Conservation (phyloP, 2,888 invertebrate species). For the Phalera bucephala region DNA sequence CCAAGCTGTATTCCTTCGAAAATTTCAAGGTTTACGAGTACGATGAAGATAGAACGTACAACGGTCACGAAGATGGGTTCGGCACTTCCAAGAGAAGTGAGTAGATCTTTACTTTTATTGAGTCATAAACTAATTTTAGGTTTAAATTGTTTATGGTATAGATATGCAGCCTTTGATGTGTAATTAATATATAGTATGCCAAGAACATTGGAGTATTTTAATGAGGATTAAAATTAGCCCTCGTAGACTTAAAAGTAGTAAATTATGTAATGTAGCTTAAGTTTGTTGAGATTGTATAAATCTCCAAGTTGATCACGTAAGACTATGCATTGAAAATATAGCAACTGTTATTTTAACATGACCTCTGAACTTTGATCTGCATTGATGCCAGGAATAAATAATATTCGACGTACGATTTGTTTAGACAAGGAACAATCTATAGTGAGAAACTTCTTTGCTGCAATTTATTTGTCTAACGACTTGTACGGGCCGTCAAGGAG, state of each 20-base stretch:
- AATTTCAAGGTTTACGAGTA: constrained; percentile 80
- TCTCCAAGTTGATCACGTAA: not conserved
- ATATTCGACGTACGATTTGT: not conserved
- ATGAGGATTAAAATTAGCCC: too few species aligned
- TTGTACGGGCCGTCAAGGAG: not conserved
- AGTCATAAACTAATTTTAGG: constrained; percentile 38
- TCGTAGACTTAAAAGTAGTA: too few species aligned
- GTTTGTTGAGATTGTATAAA: constrained; percentile 3
- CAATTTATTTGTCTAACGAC: not conserved
- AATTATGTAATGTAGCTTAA: too few species aligned
- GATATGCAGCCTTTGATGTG: constrained; percentile 26
- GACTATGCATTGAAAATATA: too few species aligned
- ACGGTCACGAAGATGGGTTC: constrained; percentile 71
- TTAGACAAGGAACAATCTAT: too few species aligned
- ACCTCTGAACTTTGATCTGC: not conserved
- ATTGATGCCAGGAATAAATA: not conserved
- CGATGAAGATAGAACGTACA: constrained; percentile 70
- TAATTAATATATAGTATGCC: constrained; percentile 11
- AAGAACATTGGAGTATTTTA: constrained; percentile 9
- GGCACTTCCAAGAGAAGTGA: constrained; percentile 72
- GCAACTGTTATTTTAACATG: not conserved
- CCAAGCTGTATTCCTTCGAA: constrained; percentile 82
- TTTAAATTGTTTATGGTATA: constrained; percentile 33
- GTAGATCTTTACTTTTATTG: constrained; percentile 27
- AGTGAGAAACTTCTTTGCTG: too few species aligned